These are phyloP conservation scores for Haliclona indistincta DNA, from an alignment of 37 sponge, comb jelly and placozoan genomes.

Conservation along the genomic window DNA sequence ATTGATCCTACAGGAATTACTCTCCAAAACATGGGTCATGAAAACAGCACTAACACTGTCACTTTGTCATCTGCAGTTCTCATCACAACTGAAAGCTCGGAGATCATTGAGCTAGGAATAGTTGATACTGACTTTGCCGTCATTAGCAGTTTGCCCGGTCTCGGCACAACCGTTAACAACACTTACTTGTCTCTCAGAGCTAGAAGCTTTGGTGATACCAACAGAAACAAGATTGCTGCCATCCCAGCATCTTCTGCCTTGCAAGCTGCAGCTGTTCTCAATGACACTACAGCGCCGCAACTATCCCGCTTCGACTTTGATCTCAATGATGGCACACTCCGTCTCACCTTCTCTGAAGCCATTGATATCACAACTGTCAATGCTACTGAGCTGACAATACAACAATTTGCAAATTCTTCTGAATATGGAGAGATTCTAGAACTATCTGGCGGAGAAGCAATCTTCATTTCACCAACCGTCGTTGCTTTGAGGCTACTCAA, in stretches of 20 bases:
- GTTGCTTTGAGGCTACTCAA: constrained; percentile 38
- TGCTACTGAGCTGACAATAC: constrained; percentile 60
- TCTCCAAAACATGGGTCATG: constrained; percentile 49
- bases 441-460: constrained; percentile 50
- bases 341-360: constrained; percentile 72
- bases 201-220: constrained; percentile 61
- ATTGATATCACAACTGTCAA: constrained; percentile 62
- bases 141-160: constrained; percentile 23
- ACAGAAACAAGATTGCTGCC: constrained; percentile 55
- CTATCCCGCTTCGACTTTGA: constrained; percentile 35
- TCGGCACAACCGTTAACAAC: constrained; percentile 55
- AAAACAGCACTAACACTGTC: constrained; percentile 21
- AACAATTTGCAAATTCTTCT: constrained; percentile 40
- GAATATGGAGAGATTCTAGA: constrained; percentile 22
- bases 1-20: constrained; percentile 58
- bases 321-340: constrained; percentile 52
- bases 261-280: constrained; percentile 34
- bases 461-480: constrained; percentile 57
- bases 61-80: constrained; percentile 51
- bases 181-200: constrained; percentile 52
- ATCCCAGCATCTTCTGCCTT: constrained; percentile 49
- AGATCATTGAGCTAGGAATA: constrained; percentile 57
- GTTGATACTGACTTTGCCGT: constrained; percentile 62
- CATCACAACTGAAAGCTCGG: constrained; percentile 29
- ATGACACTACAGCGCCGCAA: constrained; percentile 40